Percentiles rank a stretch among this genome's conserved stretches.
These are phyloP conservation scores for Alces alces DNA, from an alignment of 2,113 vertebrate species.

Conservation along the genomic window DNA sequence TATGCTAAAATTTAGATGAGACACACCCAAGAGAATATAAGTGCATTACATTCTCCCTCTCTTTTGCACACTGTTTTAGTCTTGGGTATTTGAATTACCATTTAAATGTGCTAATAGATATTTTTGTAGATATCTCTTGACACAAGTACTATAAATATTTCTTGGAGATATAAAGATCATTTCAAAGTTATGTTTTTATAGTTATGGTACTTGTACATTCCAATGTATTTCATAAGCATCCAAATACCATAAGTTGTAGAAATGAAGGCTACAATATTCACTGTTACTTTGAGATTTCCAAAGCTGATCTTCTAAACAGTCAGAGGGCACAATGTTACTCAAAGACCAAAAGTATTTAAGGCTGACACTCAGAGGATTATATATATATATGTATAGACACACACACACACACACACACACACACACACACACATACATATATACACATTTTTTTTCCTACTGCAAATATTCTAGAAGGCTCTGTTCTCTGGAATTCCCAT, in stretches of 20 bases:
- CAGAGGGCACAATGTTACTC: neutral
- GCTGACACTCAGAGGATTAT: neutral
- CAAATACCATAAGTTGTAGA: neutral
- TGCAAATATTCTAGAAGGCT: constrained; percentile 49
- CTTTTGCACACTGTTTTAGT: neutral
- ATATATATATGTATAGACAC: neutral
- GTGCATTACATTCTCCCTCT: neutral
- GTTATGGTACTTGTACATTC: neutral
- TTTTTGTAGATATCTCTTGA: neutral
- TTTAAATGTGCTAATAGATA: neutral
- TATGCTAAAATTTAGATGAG: constrained; percentile 2
- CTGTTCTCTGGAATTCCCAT: constrained; percentile 68
- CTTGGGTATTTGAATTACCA: neutral
- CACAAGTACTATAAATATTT: neutral
- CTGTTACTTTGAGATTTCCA: neutral
- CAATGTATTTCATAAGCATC: neutral
- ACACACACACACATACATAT: too few species aligned
- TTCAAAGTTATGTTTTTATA: constrained; percentile 9
- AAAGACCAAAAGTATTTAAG: constrained; percentile 6
- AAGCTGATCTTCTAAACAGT: neutral
- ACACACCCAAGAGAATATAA: neutral
- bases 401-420: neutral
- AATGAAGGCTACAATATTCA: neutral
- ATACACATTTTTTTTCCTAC: neutral
- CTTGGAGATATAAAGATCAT: neutral